phyloP scores from a whole-genome alignment of 35 echinoderm and acorn worm genomes.

The Apostichopus japonicus region DNA sequence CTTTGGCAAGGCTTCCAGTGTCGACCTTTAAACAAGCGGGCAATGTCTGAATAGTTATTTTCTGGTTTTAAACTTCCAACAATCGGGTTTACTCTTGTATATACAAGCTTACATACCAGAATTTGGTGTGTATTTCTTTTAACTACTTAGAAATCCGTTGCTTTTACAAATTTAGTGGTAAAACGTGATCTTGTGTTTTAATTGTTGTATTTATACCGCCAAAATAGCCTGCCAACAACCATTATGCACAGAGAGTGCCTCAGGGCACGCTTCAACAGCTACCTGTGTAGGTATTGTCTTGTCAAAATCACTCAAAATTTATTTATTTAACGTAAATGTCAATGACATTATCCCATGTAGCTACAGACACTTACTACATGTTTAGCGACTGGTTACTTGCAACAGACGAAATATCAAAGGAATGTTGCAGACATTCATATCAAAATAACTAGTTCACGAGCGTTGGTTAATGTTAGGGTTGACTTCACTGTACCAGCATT shows the following conservation, averaged over 20 bases:
- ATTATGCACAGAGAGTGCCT: slow-evolving; percentile 24
- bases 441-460: neutral
- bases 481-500: too few species aligned
- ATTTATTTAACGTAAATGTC: slow-evolving; percentile 49
- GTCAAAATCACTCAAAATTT: slow-evolving; percentile 57
- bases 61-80: slow-evolving; percentile 50
- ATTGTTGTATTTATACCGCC: slow-evolving; percentile 39
- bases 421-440: neutral
- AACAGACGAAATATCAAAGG: neutral
- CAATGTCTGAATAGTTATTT: slow-evolving; percentile 43
- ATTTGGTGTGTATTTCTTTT: slow-evolving; percentile 52
- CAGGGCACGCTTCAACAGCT: slow-evolving; percentile 28
- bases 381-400: neutral
- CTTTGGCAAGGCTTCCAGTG: neutral
- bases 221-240: slow-evolving; percentile 24
- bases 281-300: slow-evolving; percentile 49
- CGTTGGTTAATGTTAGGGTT: neutral
- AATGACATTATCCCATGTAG: slow-evolving; percentile 47
- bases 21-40: neutral
- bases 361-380: neutral
- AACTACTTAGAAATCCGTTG: neutral
- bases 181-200: slow-evolving; percentile 49
- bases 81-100: slow-evolving; percentile 49
- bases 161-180: slow-evolving; percentile 55
- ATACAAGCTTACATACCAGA: slow-evolving; percentile 46